Conservation (phyloP, 2,888 invertebrate genomes). For the Synanthedon vespiformis region DNA sequence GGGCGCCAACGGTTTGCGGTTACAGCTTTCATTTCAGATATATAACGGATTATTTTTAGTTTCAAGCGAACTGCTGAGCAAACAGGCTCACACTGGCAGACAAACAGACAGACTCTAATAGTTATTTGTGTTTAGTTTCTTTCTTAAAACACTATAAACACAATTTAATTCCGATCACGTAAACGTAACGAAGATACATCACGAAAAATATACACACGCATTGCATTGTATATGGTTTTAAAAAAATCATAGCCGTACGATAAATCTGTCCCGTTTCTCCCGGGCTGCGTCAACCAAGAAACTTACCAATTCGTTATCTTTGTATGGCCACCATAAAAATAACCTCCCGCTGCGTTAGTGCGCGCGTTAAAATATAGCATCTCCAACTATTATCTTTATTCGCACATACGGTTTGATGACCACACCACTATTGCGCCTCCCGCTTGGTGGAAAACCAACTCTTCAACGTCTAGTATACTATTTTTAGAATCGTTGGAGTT, state of each 20-base stretch:
- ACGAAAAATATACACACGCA: neutral
- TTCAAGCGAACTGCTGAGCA: too few species aligned
- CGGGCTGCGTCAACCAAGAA: neutral
- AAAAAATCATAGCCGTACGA: neutral
- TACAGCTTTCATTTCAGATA: constrained; percentile 7
- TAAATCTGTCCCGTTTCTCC: neutral
- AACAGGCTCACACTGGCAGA: too few species aligned
- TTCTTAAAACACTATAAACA: too few species aligned
- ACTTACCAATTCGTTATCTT: constrained; percentile 2
- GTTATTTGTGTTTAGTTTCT: too few species aligned
- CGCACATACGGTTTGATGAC: neutral
- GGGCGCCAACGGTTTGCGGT: constrained; percentile 33
- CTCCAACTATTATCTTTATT: neutral
- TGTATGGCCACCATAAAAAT: constrained; percentile 4
- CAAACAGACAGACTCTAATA: too few species aligned
- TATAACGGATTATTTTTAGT: too few species aligned
- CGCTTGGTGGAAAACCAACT: neutral
- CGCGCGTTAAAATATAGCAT: constrained; percentile 1
- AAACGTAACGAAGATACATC: neutral
- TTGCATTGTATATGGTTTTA: neutral
- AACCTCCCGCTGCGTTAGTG: constrained; percentile 1
- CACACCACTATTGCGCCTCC: too few species aligned
- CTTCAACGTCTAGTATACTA: constrained; percentile 5
- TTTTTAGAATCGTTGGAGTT: constrained; percentile 14
- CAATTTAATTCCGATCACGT: neutral